Evolutionary conservation across 2,888 invertebrate species (phyloP), one percentile per base, ranked within the genome.

Genomic region (Hirtodrosophila alboralis): DNA sequence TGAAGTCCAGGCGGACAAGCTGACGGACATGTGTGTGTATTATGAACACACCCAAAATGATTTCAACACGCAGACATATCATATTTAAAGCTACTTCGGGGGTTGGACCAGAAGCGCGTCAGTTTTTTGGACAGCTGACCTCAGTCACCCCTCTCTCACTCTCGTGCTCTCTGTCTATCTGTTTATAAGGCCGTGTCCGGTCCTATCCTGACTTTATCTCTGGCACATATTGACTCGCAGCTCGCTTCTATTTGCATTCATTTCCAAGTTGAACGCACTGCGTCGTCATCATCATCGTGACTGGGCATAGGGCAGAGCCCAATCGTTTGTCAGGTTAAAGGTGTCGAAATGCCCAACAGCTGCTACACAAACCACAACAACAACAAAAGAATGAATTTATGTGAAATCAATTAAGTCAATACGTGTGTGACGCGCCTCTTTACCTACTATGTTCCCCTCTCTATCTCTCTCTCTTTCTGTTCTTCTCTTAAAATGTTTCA

Each of bases 371-470:
- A 68, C 27, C 52, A 30, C 23, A 47, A 47, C 14, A 52, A 30
- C 26, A 28, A 38, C 12, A 40, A 16, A 38, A 43, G 45, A 45
- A 12, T 44, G 44, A 79, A 72, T 80, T 69, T 65, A 64, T 81
- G 47, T 74, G 64, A 61, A 80, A 77, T 77, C 78, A 78, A 78
- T 78, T 61, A 77, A 84, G 62, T 74, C 75, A 84, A 84, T 81
- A 78, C 78, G 70, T 84, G 84, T 65, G 75, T 59, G 58, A 23
- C 44, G 8, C 14, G 8, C 2, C 4, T 16, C 2, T 3, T 3
- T 10, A 1, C 23, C 40, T 27, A 10, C 7, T 7, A 5, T 23
- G 23, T 8, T 1, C 1, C 12, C 0, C 14, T 7, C 4, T 2
- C 12, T 27, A 7, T 4, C 8, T 30, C n/a, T n/a, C n/a, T n/a